Evolutionary conservation across 1,140 invertebrate genomes (phyloP), one percentile per base, ranked within the genome.

Genomic region (Drosophila subobscura): DNA sequence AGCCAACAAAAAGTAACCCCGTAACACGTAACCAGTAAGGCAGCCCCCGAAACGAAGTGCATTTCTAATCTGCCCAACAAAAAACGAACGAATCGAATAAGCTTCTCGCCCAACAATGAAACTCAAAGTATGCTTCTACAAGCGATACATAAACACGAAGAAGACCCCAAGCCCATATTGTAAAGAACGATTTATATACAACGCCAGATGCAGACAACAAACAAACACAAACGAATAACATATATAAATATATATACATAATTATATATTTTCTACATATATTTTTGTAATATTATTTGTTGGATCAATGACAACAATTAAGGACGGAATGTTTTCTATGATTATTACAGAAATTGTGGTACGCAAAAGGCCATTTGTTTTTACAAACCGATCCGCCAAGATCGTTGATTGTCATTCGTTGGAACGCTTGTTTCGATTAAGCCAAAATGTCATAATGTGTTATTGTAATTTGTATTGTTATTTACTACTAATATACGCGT

Each of bases 381-480:
- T 73, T 70, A 72, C 64, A 64, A 58, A 80, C 78, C 66, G 64
- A 79, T 45, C 73, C 77, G 64, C 59, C 33, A 64, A 64, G 59
- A 63, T 65, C 65, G 60, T 64, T 33, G 33, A 12, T 37, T 37
- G 33, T 61, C 59, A 67, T 55, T 59, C 46, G 70, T 47, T 54
- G 56, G 67, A 78, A 70, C 66, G 73, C 81, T 88, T 78, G 78
- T 81, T 72, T 83, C 64, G 81, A 86, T 86, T 80, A 86, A 86
- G 83, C 81, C 81, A 86, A 86, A 86, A 77, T 65, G 50, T 70
- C 68, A 76, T 88, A 85, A 86, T 85, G 83, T 86, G 84, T 88
- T 88, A 88, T 83, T 88, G 83, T 88, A 88, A 88, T 89, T 88
- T 89, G 78, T 88, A 88, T 88, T 88, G 83, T 88, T 88, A 88